phyloP scores from a whole-genome alignment of 2,888 invertebrate species.

The Hemithea aestivaria region DNA sequence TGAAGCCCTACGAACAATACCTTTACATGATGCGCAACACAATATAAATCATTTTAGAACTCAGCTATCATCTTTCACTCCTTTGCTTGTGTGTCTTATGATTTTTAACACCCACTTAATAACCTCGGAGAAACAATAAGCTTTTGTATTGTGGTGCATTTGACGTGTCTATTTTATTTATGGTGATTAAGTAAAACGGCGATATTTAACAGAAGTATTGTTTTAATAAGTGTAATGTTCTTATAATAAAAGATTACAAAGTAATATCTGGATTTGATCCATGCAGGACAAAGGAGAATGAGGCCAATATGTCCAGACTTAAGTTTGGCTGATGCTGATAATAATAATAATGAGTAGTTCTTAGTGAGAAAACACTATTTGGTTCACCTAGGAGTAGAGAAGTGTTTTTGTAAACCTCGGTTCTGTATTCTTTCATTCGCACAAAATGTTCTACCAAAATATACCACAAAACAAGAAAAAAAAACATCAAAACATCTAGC shows the following conservation, averaged over 20 bases:
- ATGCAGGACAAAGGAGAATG: too few relatives aligned
- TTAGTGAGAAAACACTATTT: too few relatives aligned
- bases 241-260: too few relatives aligned
- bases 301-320: too few relatives aligned
- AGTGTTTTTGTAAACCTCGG: too few relatives aligned
- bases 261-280: too few relatives aligned
- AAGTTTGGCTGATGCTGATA: too few relatives aligned
- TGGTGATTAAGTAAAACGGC: too few relatives aligned
- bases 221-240: too few relatives aligned
- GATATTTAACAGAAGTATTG: too few relatives aligned
- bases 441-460: conserved; percentile 3
- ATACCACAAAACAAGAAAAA: conserved; percentile 14
- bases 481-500: conserved; percentile 21
- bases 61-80: conserved; percentile 67
- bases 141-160: conserved; percentile 19
- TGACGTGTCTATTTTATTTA: conserved; percentile 10
- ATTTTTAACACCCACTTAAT: conserved; percentile 77
- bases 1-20: conserved; percentile 60
- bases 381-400: too few relatives aligned
- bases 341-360: too few relatives aligned
- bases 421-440: neutral
- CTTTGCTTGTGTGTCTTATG: conserved; percentile 61
- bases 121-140: conserved; percentile 60
- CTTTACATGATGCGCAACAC: conserved; percentile 65
- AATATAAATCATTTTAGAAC: conserved; percentile 67